A percentile compares a stretch with the other conserved stretches of the same genome.
Conservation (phyloP, 2,113 vertebrate species). For the Muscicapa adusta region DNA sequence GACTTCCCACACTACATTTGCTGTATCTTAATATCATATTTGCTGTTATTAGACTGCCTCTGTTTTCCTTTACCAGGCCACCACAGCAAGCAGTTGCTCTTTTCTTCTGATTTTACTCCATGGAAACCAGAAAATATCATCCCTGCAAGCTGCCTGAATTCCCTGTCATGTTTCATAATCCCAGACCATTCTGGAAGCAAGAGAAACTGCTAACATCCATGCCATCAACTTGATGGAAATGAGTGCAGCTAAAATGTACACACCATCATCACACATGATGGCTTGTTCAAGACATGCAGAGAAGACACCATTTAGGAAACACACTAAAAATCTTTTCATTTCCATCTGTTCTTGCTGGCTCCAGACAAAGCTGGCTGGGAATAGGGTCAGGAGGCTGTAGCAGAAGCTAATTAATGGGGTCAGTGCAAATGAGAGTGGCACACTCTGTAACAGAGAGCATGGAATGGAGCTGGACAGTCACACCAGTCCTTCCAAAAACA, state of each 20-base stretch:
- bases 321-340: background rate
- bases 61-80: background rate
- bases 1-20: background rate
- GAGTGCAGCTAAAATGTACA: background rate
- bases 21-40: background rate
- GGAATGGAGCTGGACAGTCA: background rate
- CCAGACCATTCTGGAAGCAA: background rate
- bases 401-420: background rate
- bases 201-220: background rate
- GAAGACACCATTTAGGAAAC: background rate
- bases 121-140: constrained; percentile 13
- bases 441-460: background rate
- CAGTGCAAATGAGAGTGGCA: background rate
- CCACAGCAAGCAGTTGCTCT: constrained; percentile 16
- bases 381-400: background rate
- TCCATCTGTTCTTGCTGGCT: background rate
- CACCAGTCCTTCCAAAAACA: background rate
- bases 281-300: background rate
- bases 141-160: background rate
- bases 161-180: background rate
- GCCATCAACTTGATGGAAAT: background rate
- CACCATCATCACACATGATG: background rate
- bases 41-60: background rate
- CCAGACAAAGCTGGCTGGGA: background rate
- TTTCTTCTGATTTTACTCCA: constrained; percentile 38